Conservation (phyloP, 2,888 invertebrate genomes). For the Globia sparganii region DNA sequence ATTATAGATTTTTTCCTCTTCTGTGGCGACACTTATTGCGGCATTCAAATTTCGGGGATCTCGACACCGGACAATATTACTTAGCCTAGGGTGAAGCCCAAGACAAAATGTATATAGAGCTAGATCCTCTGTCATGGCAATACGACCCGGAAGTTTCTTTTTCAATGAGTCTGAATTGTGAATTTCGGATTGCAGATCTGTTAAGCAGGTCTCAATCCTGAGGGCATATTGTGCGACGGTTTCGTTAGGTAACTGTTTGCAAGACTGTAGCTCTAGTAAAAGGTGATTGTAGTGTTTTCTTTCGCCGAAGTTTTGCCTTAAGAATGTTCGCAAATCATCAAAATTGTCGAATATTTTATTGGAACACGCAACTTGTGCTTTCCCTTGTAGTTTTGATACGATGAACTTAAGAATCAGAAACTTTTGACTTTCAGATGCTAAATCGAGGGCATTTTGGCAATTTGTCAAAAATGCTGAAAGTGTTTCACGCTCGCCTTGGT, state of each 20-base stretch:
- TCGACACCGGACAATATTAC: not conserved
- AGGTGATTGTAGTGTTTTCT: not conserved
- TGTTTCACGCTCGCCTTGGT: constrained; percentile 11
- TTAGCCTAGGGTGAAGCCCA: not conserved
- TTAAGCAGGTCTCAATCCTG: not conserved
- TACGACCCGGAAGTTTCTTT: not conserved
- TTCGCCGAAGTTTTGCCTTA: not conserved
- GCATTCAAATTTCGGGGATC: not conserved
- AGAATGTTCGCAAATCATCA: not conserved
- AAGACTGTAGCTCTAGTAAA: not conserved
- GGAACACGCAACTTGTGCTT: not conserved
- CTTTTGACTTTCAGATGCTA: constrained; percentile 4
- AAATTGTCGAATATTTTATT: not conserved
- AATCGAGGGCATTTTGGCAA: constrained; percentile 14
- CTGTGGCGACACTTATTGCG: not conserved
- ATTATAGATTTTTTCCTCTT: not conserved
- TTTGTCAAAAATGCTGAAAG: constrained; percentile 7
- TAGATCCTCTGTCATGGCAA: not conserved
- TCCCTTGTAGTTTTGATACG: not conserved
- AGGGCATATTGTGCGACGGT: constrained; percentile 13
- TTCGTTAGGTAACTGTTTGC: not conserved
- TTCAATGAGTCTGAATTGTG: not conserved
- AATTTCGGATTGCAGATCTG: not conserved
- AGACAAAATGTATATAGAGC: not conserved
- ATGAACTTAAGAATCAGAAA: not conserved